These are phyloP conservation scores for Trichonephila inaurata DNA, from an alignment of 1,140 invertebrate genomes.

Conservation along the genomic window DNA sequence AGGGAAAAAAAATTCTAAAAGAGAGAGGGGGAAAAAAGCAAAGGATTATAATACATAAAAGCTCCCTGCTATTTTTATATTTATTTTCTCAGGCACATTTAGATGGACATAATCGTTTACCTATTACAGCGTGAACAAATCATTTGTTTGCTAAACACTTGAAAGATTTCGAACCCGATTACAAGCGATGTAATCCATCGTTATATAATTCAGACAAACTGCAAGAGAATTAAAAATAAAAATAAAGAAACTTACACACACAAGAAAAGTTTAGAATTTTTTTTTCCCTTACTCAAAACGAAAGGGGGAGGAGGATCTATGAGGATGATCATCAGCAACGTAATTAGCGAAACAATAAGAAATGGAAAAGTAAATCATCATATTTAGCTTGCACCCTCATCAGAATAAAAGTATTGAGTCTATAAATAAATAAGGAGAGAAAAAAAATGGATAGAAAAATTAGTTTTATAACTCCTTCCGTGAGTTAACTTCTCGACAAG, in stretches of 20 bases:
- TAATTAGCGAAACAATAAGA: slow-evolving; percentile 46
- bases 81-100: background rate
- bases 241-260: background rate
- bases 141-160: slow-evolving; percentile 21
- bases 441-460: background rate
- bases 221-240: background rate
- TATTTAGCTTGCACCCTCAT: background rate
- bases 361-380: slow-evolving; percentile 31
- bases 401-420: background rate
- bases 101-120: background rate
- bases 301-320: background rate
- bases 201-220: background rate
- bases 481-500: background rate
- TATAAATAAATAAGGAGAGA: background rate
- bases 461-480: slow-evolving; percentile 13
- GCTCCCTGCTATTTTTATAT: background rate
- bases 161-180: background rate
- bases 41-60: background rate
- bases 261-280: background rate
- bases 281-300: background rate
- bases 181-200: background rate
- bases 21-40: background rate
- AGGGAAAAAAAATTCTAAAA: background rate
- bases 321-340: background rate
- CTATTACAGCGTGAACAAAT: slow-evolving; percentile 16